Base-by-base conservation (phyloP, 53 echinoderm and acorn worm species). In the Mesocentrotus franciscanus region DNA sequence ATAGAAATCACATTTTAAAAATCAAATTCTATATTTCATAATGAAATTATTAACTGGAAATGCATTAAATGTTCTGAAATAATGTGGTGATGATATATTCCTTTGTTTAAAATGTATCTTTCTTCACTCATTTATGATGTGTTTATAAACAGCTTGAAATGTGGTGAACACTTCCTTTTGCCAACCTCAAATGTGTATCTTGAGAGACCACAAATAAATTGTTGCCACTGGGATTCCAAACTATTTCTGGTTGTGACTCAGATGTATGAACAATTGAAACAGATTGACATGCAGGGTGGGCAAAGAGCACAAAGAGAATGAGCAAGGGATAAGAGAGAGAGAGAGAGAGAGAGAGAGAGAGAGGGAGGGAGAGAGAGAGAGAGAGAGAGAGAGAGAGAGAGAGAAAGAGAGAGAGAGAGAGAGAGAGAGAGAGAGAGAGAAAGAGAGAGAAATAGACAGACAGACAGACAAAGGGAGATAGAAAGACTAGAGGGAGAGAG, bases 221-320 rank as follows among this genome's bases (percentile, higher is more conserved):
- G 85, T 90, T 27, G 60, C 90, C 60, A 59, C 90, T 60, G 90
- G 90, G 90, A 60, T 60, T 90, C 18, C 30, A 39, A 58, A 56
- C 27, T 90, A 90, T 90, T 90, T 60, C 90, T 90, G 90, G 60
- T 60, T 90, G 90, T 90, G 90, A 90, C 58, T 90, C 90, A 90
- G 29, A 57, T 26, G 22, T 39, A 60, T 17, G 60, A 90, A 90
- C 30, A 60, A 90, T 59, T 15, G 60, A 58, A 71, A 81, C 39
- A 81, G 36, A 18, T 64, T 20, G 17, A 76, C 49, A 85, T 27
- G 85, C 8, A 60, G 20, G 42, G 42, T 7, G 20, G 42, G 42
- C 17, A 81, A 8, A 18, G 42, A 39, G 49, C 36, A 81, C 17
- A 39, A 42, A 81, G 42, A n/a, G 72, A 81, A 30, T 13, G 60